These are phyloP conservation scores for Nannobrachium achirus DNA, from an alignment of 2,113 vertebrate genomes.

Conservation along the genomic window DNA sequence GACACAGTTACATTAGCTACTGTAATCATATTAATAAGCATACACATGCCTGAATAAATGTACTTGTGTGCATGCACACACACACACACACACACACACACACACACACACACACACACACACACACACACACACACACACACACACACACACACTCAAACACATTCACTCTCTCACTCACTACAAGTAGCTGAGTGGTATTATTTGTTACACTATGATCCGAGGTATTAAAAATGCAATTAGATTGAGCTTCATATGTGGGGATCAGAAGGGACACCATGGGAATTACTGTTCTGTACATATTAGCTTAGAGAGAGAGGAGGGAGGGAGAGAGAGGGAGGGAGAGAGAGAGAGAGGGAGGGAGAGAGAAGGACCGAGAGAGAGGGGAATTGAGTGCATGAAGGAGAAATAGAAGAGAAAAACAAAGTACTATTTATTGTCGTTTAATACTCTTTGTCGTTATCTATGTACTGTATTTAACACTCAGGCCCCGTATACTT, in stretches of 20 bases:
- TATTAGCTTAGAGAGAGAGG: not conserved
- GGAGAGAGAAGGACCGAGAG: too few species aligned
- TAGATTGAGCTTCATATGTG: slow-evolving; percentile 47
- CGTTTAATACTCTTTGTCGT: too few species aligned
- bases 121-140: slow-evolving; percentile 39
- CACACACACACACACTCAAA: slow-evolving; percentile 34
- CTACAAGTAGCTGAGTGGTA: not conserved
- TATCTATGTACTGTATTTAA: too few species aligned
- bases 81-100: slow-evolving; percentile 22
- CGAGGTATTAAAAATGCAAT: slow-evolving; percentile 69
- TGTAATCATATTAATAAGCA: slow-evolving; percentile 18
- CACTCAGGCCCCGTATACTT: too few species aligned
- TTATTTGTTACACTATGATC: slow-evolving; percentile 47
- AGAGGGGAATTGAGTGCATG: too few species aligned
- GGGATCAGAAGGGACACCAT: slow-evolving; percentile 32
- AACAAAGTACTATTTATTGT: too few species aligned
- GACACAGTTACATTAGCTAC: slow-evolving; percentile 12
- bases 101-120: slow-evolving; percentile 9
- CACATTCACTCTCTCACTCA: too few species aligned
- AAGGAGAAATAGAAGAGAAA: too few species aligned
- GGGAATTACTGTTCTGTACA: slow-evolving; percentile 23
- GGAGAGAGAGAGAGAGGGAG: too few species aligned
- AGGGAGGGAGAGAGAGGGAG: not conserved
- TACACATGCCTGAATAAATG: not conserved
- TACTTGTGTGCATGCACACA: not conserved